Evolutionary conservation across 2,113 vertebrate genomes (phyloP).

Genomic region (Anser cygnoides): DNA sequence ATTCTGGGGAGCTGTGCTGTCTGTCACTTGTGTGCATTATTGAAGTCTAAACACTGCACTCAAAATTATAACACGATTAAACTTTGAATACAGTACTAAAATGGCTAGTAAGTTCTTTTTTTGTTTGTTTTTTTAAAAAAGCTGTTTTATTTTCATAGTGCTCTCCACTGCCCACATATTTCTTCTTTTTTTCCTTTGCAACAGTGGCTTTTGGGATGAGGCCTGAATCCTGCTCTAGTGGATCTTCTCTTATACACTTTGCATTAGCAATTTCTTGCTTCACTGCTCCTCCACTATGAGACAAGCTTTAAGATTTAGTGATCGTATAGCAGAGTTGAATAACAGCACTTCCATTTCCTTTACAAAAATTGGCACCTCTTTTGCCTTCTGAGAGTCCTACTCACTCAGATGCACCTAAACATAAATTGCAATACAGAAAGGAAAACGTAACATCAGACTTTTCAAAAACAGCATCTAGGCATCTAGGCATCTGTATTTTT

Average conservation of each 20-base stretch:
- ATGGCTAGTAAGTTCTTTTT: not conserved
- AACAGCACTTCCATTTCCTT: constrained; percentile 68
- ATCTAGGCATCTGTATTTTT: not conserved
- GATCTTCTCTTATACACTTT: constrained; percentile 62
- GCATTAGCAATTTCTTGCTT: constrained; percentile 79
- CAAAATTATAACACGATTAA: not conserved
- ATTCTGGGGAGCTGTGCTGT: not conserved
- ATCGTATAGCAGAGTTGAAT: constrained; percentile 59
- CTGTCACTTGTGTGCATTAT: not conserved
- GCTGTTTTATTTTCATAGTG: not conserved
- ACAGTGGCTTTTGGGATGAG: constrained; percentile 19
- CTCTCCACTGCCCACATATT: not conserved
- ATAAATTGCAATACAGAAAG: not conserved
- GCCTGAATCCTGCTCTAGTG: constrained; percentile 33
- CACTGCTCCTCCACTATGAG: constrained; percentile 71
- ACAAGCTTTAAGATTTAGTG: constrained; percentile 68
- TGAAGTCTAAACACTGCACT: not conserved
- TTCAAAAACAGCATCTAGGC: not conserved
- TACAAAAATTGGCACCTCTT: constrained; percentile 64
- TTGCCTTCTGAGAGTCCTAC: not conserved
- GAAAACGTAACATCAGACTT: not conserved
- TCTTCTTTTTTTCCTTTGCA: constrained; percentile 25
- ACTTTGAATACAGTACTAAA: not conserved
- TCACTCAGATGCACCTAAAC: constrained; percentile 18
- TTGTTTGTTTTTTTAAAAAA: not conserved